Evolutionary conservation across 2,888 invertebrate species (phyloP), one percentile per base, ranked within the genome.

Genomic region (Drosophila cognata): DNA sequence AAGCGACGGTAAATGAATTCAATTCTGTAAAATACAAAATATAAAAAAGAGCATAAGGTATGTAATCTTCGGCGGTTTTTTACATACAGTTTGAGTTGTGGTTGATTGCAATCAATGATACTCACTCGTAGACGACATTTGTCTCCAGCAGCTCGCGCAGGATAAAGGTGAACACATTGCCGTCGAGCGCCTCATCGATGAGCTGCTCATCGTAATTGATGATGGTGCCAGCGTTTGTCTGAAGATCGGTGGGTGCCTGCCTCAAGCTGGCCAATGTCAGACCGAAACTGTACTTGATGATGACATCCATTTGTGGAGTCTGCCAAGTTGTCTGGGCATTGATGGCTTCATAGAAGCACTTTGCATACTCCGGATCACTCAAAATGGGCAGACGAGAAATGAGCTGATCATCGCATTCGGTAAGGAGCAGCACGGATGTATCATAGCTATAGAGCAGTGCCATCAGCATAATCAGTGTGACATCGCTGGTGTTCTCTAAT

Each of bases 1-100:
- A 98, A 94, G 52, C 97, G 95, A 29, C 97, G 95, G 84, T 97
- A 94, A 90, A 97, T 96, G 92, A 97, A 98, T 93, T 97, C 97
- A 93, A 96, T 96, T 71, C 92, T 92, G 64, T 1, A 48, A 59
- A 11, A 63, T 21, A 16, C 1, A 28, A 52, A 16, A n/a, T 3
- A 7, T 2, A 25, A 4, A 31, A 28, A 38, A 33, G 11, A 33
- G 33, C 33, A 11, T 10, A 33, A 28, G 28, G 28, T 28, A 33
- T 33, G 33, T 33, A 33, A 33, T 33, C 33, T 33, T 33, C 11
- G 31, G 10, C 31, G 8, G 3, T 33, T 33, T 33, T 31, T 33
- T 33, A 33, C 33, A 33, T 33, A 33, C 10, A 18, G 36, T 38
- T 38, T 18, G 18, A 18, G 38, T 51, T 31, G 51, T 13, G 4